These are phyloP conservation scores for Hydrotaea diabolus DNA, from an alignment of 2,888 invertebrate species.

Conservation along the genomic window DNA sequence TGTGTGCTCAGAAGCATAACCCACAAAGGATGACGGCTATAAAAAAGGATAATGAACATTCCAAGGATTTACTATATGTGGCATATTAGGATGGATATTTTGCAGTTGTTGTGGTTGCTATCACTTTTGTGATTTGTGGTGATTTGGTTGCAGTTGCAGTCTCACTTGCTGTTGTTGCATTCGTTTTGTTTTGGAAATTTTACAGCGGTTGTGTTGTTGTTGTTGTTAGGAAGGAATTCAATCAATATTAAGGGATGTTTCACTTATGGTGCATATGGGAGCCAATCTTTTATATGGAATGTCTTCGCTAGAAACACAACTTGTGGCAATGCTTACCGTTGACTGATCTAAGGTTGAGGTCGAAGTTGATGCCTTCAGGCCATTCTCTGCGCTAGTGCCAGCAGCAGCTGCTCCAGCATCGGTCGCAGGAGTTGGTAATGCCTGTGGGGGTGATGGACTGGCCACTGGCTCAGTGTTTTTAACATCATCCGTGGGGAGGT, in stretches of 20 bases:
- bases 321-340: slow-evolving; percentile 65
- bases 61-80: neutral
- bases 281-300: slow-evolving; percentile 77
- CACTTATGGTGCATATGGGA: slow-evolving; percentile 82
- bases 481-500: neutral
- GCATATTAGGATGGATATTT: neutral
- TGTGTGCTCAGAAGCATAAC: too few species aligned
- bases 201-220: neutral
- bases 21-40: too few species aligned
- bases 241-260: slow-evolving; percentile 77
- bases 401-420: neutral
- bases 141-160: too few species aligned
- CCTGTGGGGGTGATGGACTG: neutral
- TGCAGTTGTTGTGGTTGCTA: neutral
- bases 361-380: slow-evolving; percentile 50
- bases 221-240: slow-evolving; percentile 23
- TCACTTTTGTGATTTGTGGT: neutral
- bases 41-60: neutral
- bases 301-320: slow-evolving; percentile 50
- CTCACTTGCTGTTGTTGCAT: slow-evolving; percentile 67
- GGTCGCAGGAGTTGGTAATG: neutral
- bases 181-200: neutral
- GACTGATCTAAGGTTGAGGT: slow-evolving; percentile 60
- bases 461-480: neutral
- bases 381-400: slow-evolving; percentile 50